Base-by-base conservation (phyloP, 2,888 invertebrate species). In the Dryocosmus kuriphilus region DNA sequence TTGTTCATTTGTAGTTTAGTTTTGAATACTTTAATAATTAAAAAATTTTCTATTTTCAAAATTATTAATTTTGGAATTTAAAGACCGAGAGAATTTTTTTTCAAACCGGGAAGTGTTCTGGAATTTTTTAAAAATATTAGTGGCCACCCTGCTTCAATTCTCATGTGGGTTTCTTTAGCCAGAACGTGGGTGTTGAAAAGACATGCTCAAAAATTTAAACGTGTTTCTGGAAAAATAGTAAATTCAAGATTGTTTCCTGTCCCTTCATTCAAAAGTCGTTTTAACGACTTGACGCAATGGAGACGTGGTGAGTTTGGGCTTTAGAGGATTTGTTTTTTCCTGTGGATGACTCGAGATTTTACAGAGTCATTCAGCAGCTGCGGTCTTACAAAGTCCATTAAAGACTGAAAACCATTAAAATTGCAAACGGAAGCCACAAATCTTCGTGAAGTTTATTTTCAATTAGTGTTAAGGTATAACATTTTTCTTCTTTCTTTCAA, bases 371-470 rank as follows among this genome's bases (percentile, higher is more conserved):
- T 46, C 30, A 9, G 27, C 71, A 71, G 71, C 46, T 46, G 71
- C 30, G 46, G 46, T 19, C 30, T 67, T 46, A 67, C 46, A 67
- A 41, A 67, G 27, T 67, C 71, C 71, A 71, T 71, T 71, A 71
- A 30, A 71, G 51, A 71, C 27, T 71, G n/a, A 30, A 46, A 51
- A 71, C 46, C 46, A 71, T 71, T 71, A 71, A 71, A 51, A 71
- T 71, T 32, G 71, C 71, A 71, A 71, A 71, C 71, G 71, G 71
- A 71, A 71, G 46, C 71, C 51, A 71, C 71, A 71, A 71, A 71
- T 71, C 71, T 71, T 71, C 6, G 30, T 30, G 51, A n/a, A 71
- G 51, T 71, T 71, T 71, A 71, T 71, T 71, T 71, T 71, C 71
- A 71, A 51, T 71, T 71, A 71, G 30, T n/a, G n/a, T 71, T 51